These are phyloP conservation scores for Equus przewalskii DNA, from an alignment of 2,113 vertebrate genomes.

Conservation along the genomic window DNA sequence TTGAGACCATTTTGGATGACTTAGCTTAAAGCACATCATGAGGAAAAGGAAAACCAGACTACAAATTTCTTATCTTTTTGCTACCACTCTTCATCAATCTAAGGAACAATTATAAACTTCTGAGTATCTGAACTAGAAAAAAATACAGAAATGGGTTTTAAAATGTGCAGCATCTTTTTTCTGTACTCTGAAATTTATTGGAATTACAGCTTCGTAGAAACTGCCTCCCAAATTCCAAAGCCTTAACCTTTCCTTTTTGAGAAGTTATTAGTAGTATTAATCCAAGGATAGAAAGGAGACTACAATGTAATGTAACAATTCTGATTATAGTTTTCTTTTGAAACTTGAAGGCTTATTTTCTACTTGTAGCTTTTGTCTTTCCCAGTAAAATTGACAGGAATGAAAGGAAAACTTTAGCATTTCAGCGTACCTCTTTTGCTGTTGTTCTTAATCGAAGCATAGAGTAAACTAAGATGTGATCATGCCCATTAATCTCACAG, in stretches of 20 bases:
- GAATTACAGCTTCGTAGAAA: constrained; percentile 4
- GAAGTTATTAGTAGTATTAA: constrained; percentile 1
- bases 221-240: not conserved
- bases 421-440: not conserved
- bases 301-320: constrained; percentile 1
- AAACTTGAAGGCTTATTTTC: not conserved
- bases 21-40: not conserved
- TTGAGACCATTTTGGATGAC: not conserved
- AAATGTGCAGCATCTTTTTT: not conserved
- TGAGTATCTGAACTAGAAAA: constrained; percentile 4
- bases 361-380: not conserved
- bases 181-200: not conserved
- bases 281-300: not conserved
- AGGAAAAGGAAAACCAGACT: not conserved
- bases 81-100: not conserved
- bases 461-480: constrained; percentile 38
- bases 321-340: not conserved
- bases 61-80: not conserved
- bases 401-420: constrained; percentile 14
- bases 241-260: constrained; percentile 38
- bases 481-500: constrained; percentile 54
- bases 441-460: not conserved
- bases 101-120: not conserved
- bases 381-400: not conserved
- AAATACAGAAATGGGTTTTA: not conserved